phyloP scores from a whole-genome alignment of 2,113 vertebrate genomes.

The Neopipo cinnamomea region DNA sequence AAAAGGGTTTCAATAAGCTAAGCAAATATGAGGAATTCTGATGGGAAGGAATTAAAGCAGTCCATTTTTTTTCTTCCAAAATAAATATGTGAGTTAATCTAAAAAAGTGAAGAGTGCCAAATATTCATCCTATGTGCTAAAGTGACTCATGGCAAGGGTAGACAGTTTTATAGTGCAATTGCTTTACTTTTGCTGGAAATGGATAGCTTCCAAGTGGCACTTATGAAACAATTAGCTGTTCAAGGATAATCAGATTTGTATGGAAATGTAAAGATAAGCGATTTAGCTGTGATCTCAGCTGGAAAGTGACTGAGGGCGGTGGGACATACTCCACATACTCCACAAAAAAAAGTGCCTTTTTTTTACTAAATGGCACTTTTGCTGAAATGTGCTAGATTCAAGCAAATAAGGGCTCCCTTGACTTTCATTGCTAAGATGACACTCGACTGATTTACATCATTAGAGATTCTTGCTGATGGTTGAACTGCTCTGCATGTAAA shows the following conservation, averaged over 20 bases:
- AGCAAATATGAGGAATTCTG: slow-evolving; percentile 30
- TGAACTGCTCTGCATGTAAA: slow-evolving; percentile 29
- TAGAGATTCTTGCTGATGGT: slow-evolving; percentile 21
- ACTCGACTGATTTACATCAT: slow-evolving; percentile 31
- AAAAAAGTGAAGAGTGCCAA: slow-evolving; percentile 12
- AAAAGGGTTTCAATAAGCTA: slow-evolving; percentile 4
- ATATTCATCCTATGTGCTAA: slow-evolving; percentile 32
- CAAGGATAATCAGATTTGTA: slow-evolving; percentile 60
- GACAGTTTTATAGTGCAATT: slow-evolving; percentile 64
- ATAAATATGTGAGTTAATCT: slow-evolving; percentile 31
- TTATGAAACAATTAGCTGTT: slow-evolving; percentile 59
- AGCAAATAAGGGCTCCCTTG: slow-evolving; percentile 3
- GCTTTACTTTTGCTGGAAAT: slow-evolving; percentile 46
- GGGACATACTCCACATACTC: neutral
- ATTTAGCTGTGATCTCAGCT: slow-evolving; percentile 57
- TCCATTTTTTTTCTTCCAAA: slow-evolving; percentile 21
- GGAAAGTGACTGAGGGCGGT: slow-evolving; percentile 16
- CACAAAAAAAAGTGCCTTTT: neutral
- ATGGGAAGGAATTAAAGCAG: slow-evolving; percentile 13
- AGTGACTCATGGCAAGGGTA: slow-evolving; percentile 41
- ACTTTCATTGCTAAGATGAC: slow-evolving; percentile 38
- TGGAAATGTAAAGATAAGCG: slow-evolving; percentile 52
- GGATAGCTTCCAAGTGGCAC: slow-evolving; percentile 57
- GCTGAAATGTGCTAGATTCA: slow-evolving; percentile 26
- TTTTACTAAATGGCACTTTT: slow-evolving; percentile 32